phyloP scores from a whole-genome alignment of 2,888 invertebrate genomes.

The Platycheirus rosarum region DNA sequence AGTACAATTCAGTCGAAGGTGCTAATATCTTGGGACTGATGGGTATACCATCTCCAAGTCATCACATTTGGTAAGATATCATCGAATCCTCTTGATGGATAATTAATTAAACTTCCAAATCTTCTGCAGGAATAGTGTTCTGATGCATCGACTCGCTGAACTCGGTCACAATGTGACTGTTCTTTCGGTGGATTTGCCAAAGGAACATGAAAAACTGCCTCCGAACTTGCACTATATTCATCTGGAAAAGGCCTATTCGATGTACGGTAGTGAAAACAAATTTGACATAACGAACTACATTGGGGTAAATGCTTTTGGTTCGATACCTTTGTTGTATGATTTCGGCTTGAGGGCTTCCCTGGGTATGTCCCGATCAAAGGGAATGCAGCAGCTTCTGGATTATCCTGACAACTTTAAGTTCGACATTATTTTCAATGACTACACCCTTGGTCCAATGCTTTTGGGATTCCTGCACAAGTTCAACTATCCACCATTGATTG shows the following conservation, averaged over 20 bases:
- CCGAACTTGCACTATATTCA: conserved; percentile 76
- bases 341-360: conserved; percentile 59
- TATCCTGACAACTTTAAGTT: conserved; percentile 78
- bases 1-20: not conserved
- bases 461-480: conserved; percentile 78
- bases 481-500: conserved; percentile 78
- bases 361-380: conserved; percentile 72
- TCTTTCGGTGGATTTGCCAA: conserved; percentile 75
- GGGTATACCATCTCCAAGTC: conserved; percentile 76
- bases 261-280: conserved; percentile 28
- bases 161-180: conserved; percentile 76
- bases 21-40: conserved; percentile 76
- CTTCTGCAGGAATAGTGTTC: conserved; percentile 75
- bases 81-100: not conserved
- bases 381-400: conserved; percentile 74
- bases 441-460: conserved; percentile 77
- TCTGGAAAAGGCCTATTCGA: conserved; percentile 75
- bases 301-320: conserved; percentile 35
- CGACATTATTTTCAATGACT: conserved; percentile 79
- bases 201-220: conserved; percentile 61
- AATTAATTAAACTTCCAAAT: not conserved
- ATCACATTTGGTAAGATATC: conserved; percentile 76
- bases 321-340: conserved; percentile 58
- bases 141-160: conserved; percentile 71
- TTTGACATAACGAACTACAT: conserved; percentile 48